Evolutionary conservation across 2,888 invertebrate species (phyloP).

Genomic region (Elegia similella): DNA sequence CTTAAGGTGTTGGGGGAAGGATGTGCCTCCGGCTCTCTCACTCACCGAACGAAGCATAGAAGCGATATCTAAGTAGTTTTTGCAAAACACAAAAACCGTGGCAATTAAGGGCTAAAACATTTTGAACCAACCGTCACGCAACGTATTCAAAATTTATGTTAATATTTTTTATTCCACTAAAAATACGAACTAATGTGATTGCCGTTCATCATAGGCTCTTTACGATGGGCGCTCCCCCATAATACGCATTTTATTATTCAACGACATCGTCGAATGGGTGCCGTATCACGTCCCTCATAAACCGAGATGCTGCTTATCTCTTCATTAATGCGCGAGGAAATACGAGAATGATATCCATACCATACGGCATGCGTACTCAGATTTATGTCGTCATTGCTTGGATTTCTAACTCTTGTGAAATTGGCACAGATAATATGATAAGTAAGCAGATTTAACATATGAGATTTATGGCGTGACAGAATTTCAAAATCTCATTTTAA

Average conservation of each 20-base stretch:
- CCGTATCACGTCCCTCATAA: slow-evolving; percentile 17
- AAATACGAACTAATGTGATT: slow-evolving; percentile 10
- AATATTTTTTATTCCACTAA: not conserved
- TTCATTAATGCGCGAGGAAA: slow-evolving; percentile 17
- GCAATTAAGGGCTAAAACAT: not conserved
- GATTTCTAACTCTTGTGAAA: not conserved
- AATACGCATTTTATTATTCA: slow-evolving; percentile 16
- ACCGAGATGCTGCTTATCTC: slow-evolving; percentile 18
- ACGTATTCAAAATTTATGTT: not conserved
- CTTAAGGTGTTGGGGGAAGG: no score
- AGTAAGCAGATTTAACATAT: no score
- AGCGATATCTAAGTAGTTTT: no score
- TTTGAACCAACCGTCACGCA: not conserved
- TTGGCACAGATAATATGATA: no score
- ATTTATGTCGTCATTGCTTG: not conserved
- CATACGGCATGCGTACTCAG: not conserved
- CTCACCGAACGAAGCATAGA: no score
- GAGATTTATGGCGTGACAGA: no score
- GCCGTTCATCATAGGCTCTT: slow-evolving; percentile 15
- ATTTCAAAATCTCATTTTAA: no score
- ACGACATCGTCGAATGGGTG: slow-evolving; percentile 13
- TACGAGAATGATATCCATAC: not conserved
- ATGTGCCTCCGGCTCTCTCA: no score
- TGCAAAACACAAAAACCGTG: no score
- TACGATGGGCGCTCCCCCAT: slow-evolving; percentile 14